Evolutionary conservation across 2,797 vertebrate species (phyloP).

Genomic region (Alfaro cultratus): DNA sequence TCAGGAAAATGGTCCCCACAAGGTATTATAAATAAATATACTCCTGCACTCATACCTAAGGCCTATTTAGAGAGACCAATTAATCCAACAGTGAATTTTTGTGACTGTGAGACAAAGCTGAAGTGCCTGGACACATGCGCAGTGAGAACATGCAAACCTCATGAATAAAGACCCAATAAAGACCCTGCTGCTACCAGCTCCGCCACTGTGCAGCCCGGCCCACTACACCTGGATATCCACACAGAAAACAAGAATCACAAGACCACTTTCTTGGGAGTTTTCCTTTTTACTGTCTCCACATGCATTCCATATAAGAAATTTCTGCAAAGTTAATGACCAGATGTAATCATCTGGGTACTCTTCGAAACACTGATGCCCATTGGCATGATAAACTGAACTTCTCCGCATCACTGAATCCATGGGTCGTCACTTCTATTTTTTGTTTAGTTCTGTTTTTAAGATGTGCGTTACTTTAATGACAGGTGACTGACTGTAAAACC

Average conservation of each 20-base stretch:
- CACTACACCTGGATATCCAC: background rate
- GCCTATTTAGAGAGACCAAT: background rate
- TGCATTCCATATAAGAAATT: background rate
- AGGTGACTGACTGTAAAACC: background rate
- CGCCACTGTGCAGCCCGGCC: background rate
- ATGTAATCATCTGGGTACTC: background rate
- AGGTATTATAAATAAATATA: no score
- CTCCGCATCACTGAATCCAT: background rate
- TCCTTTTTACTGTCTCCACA: background rate
- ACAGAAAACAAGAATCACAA: background rate
- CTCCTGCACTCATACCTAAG: background rate
- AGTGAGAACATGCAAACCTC: background rate
- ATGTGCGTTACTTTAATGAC: background rate
- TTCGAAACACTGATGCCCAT: background rate
- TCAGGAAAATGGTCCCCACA: no score
- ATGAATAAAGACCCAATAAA: background rate
- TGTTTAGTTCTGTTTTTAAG: background rate
- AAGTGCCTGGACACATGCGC: background rate
- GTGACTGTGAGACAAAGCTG: background rate
- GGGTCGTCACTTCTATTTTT: background rate
- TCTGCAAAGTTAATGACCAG: background rate
- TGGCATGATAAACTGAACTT: background rate
- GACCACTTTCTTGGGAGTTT: background rate
- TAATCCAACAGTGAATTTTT: background rate
- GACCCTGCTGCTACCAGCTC: background rate